Conservation (phyloP, 2,797 vertebrate species). For the Takifugu ocellatus region DNA sequence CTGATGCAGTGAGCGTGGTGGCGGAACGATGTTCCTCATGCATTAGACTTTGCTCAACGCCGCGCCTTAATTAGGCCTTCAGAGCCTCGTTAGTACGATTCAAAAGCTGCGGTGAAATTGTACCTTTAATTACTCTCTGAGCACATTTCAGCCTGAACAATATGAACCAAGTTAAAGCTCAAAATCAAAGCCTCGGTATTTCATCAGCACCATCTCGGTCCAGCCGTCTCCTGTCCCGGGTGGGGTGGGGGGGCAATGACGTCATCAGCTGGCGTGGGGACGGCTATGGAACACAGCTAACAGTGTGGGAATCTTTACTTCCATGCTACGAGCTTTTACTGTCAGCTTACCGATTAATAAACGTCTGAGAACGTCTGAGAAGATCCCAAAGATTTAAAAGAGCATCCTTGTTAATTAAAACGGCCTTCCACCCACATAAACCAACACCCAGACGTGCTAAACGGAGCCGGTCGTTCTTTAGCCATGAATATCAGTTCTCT, state of each 20-base stretch:
- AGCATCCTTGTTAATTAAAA: too few species aligned
- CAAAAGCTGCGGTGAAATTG: background rate
- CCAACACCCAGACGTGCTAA: conserved; percentile 12
- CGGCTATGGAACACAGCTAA: too few species aligned
- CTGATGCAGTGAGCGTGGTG: background rate
- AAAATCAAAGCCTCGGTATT: background rate
- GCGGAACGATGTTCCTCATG: background rate
- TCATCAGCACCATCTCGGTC: background rate
- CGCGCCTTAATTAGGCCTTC: background rate
- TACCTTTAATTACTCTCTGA: background rate
- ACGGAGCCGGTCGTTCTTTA: conserved; percentile 24
- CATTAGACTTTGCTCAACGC: background rate
- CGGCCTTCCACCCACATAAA: too few species aligned
- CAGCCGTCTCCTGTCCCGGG: background rate
- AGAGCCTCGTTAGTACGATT: background rate
- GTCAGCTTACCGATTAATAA: too few species aligned
- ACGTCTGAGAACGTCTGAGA: too few species aligned
- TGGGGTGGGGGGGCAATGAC: too few species aligned
- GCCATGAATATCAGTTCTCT: conserved; percentile 44
- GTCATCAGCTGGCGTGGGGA: too few species aligned
- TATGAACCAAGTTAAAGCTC: background rate
- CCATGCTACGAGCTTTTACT: too few species aligned
- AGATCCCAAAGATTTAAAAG: too few species aligned
- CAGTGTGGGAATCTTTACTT: too few species aligned
- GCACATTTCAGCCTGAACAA: background rate